Evolutionary conservation across 1,140 invertebrate species (phyloP).

Genomic region (Zeugodacus cucurbitae): DNA sequence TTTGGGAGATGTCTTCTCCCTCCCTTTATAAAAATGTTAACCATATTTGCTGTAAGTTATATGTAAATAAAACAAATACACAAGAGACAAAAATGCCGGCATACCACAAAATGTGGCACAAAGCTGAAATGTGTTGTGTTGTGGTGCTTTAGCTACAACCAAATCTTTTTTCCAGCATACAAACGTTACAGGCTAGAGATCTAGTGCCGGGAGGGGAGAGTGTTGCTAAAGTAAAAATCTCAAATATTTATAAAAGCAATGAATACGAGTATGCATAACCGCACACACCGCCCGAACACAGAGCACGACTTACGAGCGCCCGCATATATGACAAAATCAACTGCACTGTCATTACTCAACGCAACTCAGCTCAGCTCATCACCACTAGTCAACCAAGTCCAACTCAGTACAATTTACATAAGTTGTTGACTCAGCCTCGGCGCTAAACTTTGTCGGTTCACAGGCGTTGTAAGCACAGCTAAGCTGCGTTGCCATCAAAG

Average conservation of each 20-base stretch:
- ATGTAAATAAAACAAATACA: neutral
- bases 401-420: neutral
- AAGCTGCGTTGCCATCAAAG: conserved; percentile 6
- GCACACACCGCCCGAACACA: neutral
- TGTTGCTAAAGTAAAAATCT: neutral
- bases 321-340: neutral
- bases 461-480: neutral
- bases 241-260: conserved; percentile 19
- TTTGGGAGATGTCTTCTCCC: neutral
- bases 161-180: neutral
- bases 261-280: neutral
- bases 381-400: conserved; percentile 1
- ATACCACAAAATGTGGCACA: conserved; percentile 25
- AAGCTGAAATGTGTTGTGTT: neutral
- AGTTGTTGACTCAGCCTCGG: neutral
- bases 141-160: neutral
- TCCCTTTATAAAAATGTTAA: neutral
- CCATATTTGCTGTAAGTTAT: neutral
- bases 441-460: neutral
- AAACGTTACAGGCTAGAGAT: neutral
- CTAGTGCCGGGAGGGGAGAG: neutral
- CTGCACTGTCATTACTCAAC: neutral
- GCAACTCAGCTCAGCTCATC: neutral
- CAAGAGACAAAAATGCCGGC: neutral
- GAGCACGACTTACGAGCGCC: neutral